These are phyloP conservation scores for Nomada fabriciana DNA, from an alignment of 2,888 invertebrate species.

Conservation along the genomic window DNA sequence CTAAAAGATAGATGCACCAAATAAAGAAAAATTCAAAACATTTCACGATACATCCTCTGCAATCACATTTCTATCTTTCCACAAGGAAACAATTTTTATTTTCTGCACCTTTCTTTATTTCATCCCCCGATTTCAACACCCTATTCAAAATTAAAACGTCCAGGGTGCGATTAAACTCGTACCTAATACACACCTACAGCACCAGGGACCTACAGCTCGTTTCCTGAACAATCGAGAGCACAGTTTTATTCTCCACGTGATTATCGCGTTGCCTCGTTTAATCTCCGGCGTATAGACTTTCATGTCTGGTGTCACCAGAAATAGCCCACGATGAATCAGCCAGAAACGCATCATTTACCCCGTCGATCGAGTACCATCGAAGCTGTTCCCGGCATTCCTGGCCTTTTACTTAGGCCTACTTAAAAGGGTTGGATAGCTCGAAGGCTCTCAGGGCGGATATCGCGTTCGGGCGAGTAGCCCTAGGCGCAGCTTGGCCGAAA, in stretches of 20 bases:
- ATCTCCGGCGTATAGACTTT: constrained; percentile 32
- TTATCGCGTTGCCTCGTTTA: constrained; percentile 30
- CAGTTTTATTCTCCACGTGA: constrained; percentile 22
- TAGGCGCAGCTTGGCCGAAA: constrained; percentile 21
- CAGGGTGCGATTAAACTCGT: constrained; percentile 3
- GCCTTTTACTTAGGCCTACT: constrained; percentile 74
- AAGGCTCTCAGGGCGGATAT: constrained; percentile 73
- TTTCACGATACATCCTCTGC: too few relatives aligned
- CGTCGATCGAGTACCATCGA: constrained; percentile 64
- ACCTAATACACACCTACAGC: constrained; percentile 12
- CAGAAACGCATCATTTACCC: constrained; percentile 67
- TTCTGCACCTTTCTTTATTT: too few relatives aligned
- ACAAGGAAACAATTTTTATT: too few relatives aligned
- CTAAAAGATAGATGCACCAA: too few relatives aligned
- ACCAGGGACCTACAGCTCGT: background rate
- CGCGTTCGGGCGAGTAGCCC: constrained; percentile 62
- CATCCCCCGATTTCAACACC: too few relatives aligned
- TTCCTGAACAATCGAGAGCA: background rate
- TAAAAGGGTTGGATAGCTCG: constrained; percentile 75
- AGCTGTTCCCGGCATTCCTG: constrained; percentile 71
- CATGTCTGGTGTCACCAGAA: constrained; percentile 48
- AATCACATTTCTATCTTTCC: too few relatives aligned
- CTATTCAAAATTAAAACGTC: background rate
- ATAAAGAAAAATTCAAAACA: too few relatives aligned
- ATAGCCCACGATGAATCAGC: constrained; percentile 71